Evolutionary conservation across 37 sponge, comb jelly and placozoan species (phyloP).

Genomic region (Halichondria panicea): DNA sequence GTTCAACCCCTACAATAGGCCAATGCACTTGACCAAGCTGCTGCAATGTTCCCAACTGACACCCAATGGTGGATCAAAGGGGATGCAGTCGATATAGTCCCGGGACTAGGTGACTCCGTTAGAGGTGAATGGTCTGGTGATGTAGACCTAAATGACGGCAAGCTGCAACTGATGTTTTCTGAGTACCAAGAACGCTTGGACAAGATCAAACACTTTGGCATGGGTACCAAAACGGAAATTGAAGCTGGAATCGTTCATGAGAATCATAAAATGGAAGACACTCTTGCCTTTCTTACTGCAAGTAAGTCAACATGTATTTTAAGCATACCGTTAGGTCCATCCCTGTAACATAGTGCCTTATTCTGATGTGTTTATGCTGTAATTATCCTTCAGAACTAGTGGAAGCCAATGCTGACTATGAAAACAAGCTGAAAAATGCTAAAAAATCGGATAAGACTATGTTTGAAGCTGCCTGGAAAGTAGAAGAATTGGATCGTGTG

Average conservation of each 20-base stretch:
- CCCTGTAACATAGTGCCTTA: background rate
- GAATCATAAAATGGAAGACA: background rate
- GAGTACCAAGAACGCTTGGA: background rate
- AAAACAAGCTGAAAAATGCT: background rate
- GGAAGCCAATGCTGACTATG: background rate
- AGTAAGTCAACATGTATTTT: background rate
- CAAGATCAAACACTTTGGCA: background rate
- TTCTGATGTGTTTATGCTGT: background rate
- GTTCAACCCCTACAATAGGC: background rate
- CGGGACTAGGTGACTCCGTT: conserved; percentile 18
- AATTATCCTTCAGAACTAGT: background rate
- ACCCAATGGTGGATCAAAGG: conserved; percentile 25
- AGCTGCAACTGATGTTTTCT: background rate
- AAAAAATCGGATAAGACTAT: background rate
- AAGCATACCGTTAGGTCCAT: background rate
- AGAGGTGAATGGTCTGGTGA: conserved; percentile 4
- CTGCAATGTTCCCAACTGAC: background rate
- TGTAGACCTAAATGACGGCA: conserved; percentile 7
- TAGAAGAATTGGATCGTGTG: conserved; percentile 8
- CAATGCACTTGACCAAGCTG: background rate
- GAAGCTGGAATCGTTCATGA: background rate
- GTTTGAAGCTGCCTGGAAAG: conserved; percentile 26
- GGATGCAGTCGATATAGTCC: conserved; percentile 16
- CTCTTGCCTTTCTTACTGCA: conserved; percentile 5
- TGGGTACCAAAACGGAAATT: background rate